Percentiles rank a stretch among this genome's conserved stretches.
These are phyloP conservation scores for Heterodera schachtii DNA, from an alignment of 1,140 invertebrate species.

Conservation along the genomic window DNA sequence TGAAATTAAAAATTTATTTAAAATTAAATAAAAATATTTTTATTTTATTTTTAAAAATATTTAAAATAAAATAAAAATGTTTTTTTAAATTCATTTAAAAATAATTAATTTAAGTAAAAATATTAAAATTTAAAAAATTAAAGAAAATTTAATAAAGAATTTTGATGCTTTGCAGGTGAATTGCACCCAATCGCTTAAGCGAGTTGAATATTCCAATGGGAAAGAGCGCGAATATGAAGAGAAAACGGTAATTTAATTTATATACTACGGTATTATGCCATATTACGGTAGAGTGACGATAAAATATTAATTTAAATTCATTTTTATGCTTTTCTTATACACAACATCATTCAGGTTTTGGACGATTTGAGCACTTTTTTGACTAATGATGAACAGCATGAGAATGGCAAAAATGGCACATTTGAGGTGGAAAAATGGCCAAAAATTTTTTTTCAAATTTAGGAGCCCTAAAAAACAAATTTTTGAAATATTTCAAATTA, in stretches of 20 bases:
- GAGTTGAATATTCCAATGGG: slow-evolving; percentile 52
- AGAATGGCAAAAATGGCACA: neutral
- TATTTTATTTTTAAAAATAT: no score
- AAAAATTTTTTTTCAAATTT: no score
- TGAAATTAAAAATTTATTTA: no score
- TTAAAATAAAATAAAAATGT: neutral
- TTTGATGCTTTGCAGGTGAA: slow-evolving; percentile 44
- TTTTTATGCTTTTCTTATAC: neutral
- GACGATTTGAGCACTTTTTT: slow-evolving; percentile 27
- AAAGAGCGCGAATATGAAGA: slow-evolving; percentile 53
- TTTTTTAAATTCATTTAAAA: no score
- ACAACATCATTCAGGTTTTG: slow-evolving; percentile 24
- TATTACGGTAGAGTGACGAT: no score
- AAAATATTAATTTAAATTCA: no score
- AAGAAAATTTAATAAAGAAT: neutral
- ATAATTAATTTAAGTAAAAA: no score
- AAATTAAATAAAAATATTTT: neutral
- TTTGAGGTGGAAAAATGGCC: neutral
- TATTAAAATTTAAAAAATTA: no score
- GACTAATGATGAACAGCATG: neutral
- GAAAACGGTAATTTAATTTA: slow-evolving; percentile 29
- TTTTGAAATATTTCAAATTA: slow-evolving; percentile 9
- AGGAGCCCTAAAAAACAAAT: no score
- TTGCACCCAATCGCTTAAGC: slow-evolving; percentile 47
- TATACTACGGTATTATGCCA: neutral